Evolutionary conservation across 2,888 invertebrate species (phyloP).

Genomic region (Peribatodes rhomboidaria): DNA sequence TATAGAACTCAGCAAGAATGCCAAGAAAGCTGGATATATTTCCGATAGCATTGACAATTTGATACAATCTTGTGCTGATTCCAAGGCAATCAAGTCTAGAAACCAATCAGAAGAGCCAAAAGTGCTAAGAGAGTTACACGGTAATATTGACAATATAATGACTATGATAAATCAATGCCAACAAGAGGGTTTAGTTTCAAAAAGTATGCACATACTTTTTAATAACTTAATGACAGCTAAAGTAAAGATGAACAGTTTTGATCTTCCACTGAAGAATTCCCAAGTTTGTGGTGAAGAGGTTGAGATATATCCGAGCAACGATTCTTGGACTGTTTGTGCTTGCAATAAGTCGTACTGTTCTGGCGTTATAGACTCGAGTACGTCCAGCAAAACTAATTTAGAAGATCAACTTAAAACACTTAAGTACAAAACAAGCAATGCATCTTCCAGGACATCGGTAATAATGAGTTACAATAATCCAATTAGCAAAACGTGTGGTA

Average conservation of each 20-base stretch:
- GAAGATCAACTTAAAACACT: background rate
- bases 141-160: conserved; percentile 54
- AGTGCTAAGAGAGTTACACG: conserved; percentile 47
- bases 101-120: conserved; percentile 19
- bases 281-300: conserved; percentile 8
- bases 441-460: background rate
- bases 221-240: conserved; percentile 51
- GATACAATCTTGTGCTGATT: conserved; percentile 55
- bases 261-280: background rate
- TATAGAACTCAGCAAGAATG: conserved; percentile 52
- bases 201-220: conserved; percentile 54
- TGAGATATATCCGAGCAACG: conserved; percentile 23
- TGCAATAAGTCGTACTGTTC: conserved; percentile 28
- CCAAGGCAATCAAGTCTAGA: conserved; percentile 49
- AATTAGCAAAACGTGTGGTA: background rate
- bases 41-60: conserved; percentile 54
- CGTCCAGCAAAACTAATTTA: background rate
- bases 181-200: conserved; percentile 47
- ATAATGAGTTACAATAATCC: background rate
- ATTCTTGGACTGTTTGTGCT: conserved; percentile 22
- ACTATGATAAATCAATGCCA: conserved; percentile 52
- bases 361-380: background rate
- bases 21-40: conserved; percentile 52
- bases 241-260: conserved; percentile 42
- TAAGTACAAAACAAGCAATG: background rate